Percentiles rank a stretch among this genome's conserved stretches.
phyloP scores from a whole-genome alignment of 1,140 invertebrate species.

The Tribolium madens region DNA sequence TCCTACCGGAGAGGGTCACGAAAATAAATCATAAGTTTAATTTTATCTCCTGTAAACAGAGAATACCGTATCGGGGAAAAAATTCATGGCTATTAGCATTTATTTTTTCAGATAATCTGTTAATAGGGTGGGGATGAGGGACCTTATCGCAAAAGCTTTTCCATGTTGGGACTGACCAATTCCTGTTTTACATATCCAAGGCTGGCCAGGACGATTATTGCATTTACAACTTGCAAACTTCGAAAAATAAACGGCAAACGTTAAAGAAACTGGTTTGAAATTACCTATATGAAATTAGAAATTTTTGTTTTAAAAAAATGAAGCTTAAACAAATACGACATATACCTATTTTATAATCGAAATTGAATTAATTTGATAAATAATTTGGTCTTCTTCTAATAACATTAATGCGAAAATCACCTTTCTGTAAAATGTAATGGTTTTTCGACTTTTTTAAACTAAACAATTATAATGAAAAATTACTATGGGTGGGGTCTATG shows the following conservation, averaged over 20 bases:
- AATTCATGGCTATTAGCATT: slow-evolving; percentile 41
- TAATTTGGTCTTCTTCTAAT: too few relatives aligned
- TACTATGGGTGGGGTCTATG: too few relatives aligned
- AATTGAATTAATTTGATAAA: too few relatives aligned
- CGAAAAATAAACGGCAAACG: not conserved
- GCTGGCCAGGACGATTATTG: not conserved
- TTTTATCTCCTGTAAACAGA: slow-evolving; percentile 50
- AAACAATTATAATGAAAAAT: too few relatives aligned
- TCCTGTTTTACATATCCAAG: slow-evolving; percentile 28
- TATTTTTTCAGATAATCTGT: slow-evolving; percentile 42
- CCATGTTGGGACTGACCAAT: slow-evolving; percentile 6
- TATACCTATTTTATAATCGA: too few relatives aligned
- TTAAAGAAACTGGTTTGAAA: too few relatives aligned
- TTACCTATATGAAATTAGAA: too few relatives aligned
- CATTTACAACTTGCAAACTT: not conserved
- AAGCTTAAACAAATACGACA: too few relatives aligned
- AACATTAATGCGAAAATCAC: too few relatives aligned
- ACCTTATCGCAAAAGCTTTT: slow-evolving; percentile 28
- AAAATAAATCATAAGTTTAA: slow-evolving; percentile 54
- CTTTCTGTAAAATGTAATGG: too few relatives aligned
- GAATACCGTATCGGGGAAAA: slow-evolving; percentile 39
- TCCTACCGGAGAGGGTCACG: slow-evolving; percentile 39
- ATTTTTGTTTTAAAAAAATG: too few relatives aligned
- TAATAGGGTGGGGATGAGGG: slow-evolving; percentile 26
- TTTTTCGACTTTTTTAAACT: too few relatives aligned